Percentiles rank a stretch among this genome's conserved stretches.
Evolutionary conservation across 1,140 invertebrate species (phyloP).

Genomic region (Thereuonema tuberculata): DNA sequence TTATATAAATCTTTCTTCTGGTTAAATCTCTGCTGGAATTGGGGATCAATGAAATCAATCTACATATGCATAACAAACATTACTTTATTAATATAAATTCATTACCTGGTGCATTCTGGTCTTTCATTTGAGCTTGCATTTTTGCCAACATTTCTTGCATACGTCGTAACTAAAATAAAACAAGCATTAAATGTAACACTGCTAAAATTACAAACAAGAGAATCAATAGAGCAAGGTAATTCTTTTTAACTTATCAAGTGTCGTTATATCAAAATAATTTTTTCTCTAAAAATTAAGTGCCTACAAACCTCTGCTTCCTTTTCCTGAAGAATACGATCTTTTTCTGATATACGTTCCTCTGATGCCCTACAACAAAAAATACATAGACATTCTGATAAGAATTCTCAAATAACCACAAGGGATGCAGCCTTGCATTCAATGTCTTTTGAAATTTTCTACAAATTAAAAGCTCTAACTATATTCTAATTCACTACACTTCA

Average conservation of each 20-base stretch:
- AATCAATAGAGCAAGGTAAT: constrained; percentile 9
- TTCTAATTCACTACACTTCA: no score
- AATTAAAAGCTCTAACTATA: neutral
- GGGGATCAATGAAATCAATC: no score
- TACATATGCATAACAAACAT: no score
- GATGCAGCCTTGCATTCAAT: no score
- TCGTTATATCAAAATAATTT: no score
- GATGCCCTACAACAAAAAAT: neutral
- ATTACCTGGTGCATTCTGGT: no score
- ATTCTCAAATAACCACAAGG: no score
- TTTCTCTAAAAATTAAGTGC: no score
- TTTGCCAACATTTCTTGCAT: constrained; percentile 23
- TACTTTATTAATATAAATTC: no score
- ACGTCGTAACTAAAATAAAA: constrained; percentile 5
- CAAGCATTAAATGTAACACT: neutral
- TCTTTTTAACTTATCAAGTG: no score
- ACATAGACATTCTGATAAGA: neutral
- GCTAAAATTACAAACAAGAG: neutral
- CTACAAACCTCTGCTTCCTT: constrained; percentile 54
- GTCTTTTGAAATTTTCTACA: neutral
- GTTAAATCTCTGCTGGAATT: no score
- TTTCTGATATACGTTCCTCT: constrained; percentile 38
- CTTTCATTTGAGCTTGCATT: constrained; percentile 21
- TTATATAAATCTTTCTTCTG: no score
- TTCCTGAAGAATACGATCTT: constrained; percentile 70